Conservation (phyloP, 92 coral and sea anemone genomes). For the Pocillopora meandrina region DNA sequence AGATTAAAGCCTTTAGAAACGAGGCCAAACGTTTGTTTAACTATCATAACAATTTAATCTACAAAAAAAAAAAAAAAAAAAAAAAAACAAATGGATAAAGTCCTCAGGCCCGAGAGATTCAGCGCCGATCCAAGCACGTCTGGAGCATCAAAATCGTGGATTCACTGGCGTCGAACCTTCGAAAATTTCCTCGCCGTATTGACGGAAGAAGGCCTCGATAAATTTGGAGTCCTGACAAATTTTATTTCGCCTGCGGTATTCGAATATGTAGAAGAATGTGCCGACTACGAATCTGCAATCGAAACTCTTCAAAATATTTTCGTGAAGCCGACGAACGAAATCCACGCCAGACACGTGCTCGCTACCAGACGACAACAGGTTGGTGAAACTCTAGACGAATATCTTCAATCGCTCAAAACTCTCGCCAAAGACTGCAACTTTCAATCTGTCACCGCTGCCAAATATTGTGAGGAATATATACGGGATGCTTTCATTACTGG, state of each 20-base stretch:
- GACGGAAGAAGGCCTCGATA: conserved; percentile 40
- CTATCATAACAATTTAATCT: no score
- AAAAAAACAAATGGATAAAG: no score
- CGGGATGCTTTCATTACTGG: conserved; percentile 59
- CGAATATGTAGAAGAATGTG: conserved; percentile 45
- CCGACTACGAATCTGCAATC: conserved; percentile 40
- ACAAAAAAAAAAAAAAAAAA: no score
- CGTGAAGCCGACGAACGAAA: no score
- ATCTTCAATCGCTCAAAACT: conserved; percentile 51
- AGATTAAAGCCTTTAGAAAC: no score
- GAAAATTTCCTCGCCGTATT: conserved; percentile 12
- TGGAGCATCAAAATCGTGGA: no score
- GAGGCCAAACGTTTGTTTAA: no score
- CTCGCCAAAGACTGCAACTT: conserved; percentile 57
- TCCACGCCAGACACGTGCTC: conserved; percentile 29
- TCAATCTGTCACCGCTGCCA: conserved; percentile 41
- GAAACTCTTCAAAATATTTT: conserved; percentile 39
- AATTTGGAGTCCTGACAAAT: conserved; percentile 47
- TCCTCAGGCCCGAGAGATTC: no score
- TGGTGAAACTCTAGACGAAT: conserved; percentile 49
- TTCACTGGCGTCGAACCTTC: neutral
- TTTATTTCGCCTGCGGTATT: conserved; percentile 47
- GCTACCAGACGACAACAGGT: conserved; percentile 60
- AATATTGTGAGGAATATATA: conserved; percentile 45
- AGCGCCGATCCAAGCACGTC: no score